phyloP scores from a whole-genome alignment of 2,888 invertebrate species.

The Steinernema hermaphroditum region DNA sequence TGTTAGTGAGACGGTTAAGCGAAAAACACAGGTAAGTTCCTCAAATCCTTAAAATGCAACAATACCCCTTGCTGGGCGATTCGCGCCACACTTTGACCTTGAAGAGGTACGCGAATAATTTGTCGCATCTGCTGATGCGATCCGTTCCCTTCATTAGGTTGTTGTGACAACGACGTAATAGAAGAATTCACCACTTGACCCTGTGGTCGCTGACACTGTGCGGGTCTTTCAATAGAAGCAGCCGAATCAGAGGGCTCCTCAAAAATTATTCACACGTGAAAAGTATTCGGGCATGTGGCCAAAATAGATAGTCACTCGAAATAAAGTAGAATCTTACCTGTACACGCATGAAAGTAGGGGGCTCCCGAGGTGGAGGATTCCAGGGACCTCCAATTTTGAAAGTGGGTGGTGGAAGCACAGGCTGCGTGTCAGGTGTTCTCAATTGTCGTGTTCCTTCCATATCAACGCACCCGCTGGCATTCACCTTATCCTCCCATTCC shows the following conservation, averaged over 20 bases:
- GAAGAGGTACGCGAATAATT: neutral
- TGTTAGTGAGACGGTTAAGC: neutral
- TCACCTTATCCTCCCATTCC: slow-evolving; percentile 63
- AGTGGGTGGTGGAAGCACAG: too few species aligned
- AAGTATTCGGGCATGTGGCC: too few species aligned
- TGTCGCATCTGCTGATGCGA: neutral
- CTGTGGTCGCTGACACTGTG: neutral
- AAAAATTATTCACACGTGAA: neutral
- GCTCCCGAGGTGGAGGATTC: too few species aligned
- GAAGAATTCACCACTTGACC: neutral
- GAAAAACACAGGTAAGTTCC: too few species aligned
- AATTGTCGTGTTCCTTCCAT: slow-evolving; percentile 45
- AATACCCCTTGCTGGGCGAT: neutral
- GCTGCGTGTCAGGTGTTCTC: too few species aligned
- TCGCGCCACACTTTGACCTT: neutral
- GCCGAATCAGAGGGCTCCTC: neutral
- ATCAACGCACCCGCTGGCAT: slow-evolving; percentile 57
- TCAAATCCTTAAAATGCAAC: neutral
- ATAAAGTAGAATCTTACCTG: too few species aligned
- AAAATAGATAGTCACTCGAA: too few species aligned
- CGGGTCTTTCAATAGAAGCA: neutral
- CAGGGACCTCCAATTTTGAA: too few species aligned
- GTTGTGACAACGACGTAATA: neutral
- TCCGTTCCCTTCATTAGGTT: neutral
- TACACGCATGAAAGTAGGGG: too few species aligned